Evolutionary conservation across 2,888 invertebrate genomes (phyloP), one percentile per base, ranked within the genome.

Genomic region (Dichetophora obliterata): DNA sequence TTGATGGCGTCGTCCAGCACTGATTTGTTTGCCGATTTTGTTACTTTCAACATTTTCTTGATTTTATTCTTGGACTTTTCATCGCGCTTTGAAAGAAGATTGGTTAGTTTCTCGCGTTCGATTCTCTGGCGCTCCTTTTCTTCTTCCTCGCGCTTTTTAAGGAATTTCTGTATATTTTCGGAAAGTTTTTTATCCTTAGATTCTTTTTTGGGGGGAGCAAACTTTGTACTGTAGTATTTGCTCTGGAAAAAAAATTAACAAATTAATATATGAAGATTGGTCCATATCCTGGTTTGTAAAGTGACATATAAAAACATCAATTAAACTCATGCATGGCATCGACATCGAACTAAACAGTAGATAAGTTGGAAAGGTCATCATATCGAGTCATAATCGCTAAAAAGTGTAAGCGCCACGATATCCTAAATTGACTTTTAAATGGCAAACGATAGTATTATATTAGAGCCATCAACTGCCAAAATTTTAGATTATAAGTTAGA

Each of bases 1-100:
- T 95, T 94, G 31, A 94, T 90, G 0, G 96, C 96, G 91, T 96
- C 96, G 61, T 93, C 94, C 80, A 96, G 90, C 2, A 95, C 96
- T 3, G 96, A 94, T 86, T 96, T 96, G 87, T 96, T 96, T 0
- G 96, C 96, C 6, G 96, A 95, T 89, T 96, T 97, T 9, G 96
- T 96, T 0, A 95, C 93, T 90, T 96, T 96, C 57, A 96, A 90
- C 91, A 95, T 94, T 85, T 94, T 94, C 76, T 92, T 93, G 75
- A 95, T 94, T 84, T 95, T 92, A 82, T 93, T 92, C 81, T 93
- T 91, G 0, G 94, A 92, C 85, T 95, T 95, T 22, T 82, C 82
- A 86, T 95, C 95, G 31, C 94, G 90, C 89, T 93, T 90, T 0
- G 93, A 92, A 52, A 92, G 84, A 66, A 94, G 85, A 76, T 93